Evolutionary conservation across 2,113 vertebrate species (phyloP).

Genomic region (Uria lomvia): DNA sequence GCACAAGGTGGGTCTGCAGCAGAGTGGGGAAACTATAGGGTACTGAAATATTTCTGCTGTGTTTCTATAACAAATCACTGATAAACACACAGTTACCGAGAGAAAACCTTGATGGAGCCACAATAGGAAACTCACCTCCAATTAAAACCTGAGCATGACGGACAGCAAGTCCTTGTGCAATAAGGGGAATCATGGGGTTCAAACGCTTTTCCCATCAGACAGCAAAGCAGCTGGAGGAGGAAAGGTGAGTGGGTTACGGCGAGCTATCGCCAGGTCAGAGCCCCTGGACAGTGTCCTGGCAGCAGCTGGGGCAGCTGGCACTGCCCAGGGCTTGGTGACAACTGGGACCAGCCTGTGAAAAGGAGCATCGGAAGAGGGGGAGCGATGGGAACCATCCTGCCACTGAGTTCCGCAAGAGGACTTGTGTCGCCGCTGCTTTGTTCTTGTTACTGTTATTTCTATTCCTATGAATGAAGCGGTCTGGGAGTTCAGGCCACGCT

Average conservation of each 20-base stretch:
- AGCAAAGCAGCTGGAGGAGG: neutral
- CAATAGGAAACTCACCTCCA: neutral
- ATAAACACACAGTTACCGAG: neutral
- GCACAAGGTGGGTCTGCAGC: accelerated
- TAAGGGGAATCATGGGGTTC: neutral
- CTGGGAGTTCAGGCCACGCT: neutral
- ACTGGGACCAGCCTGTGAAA: neutral
- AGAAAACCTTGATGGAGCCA: neutral
- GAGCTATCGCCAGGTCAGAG: neutral
- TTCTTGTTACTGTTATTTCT: neutral
- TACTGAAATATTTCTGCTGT: neutral
- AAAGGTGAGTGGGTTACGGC: neutral
- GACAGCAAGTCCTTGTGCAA: neutral
- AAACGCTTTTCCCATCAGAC: neutral
- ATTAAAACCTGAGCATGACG: neutral
- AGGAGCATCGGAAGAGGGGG: neutral
- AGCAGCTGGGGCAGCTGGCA: neutral
- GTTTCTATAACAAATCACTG: neutral
- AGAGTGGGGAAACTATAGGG: neutral
- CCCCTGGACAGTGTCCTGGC: neutral
- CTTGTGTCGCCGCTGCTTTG: neutral
- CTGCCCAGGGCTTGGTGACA: accelerated
- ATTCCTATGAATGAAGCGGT: neutral
- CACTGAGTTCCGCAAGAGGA: accelerated
- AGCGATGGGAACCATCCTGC: neutral